Evolutionary conservation across 2,113 vertebrate species (phyloP), one percentile per base, ranked within the genome.

Genomic region (Meriones unguiculatus): DNA sequence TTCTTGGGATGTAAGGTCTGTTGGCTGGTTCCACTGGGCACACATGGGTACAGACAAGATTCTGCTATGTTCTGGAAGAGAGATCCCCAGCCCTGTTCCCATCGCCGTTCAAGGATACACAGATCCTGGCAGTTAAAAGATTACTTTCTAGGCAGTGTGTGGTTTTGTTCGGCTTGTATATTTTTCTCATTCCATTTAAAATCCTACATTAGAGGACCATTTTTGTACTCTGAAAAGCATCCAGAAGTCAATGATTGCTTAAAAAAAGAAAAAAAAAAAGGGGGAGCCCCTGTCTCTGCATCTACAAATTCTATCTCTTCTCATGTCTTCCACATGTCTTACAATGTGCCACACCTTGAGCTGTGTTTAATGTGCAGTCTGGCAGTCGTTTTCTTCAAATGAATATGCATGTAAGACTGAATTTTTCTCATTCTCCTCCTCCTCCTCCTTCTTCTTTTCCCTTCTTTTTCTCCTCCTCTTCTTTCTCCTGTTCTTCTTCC

Each of bases 11-110:
- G 41, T 57, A 64, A 75, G 82, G 57, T 59, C 93, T 3, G 8
- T n/a, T 4, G 0, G 2, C 70, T 7, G 17, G 12, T 0, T 24
- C 70, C 28, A 30, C 35, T 0, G 11, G 22, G 72, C 80, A 38
- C 81, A 32, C 76, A n/a, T 20, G 46, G 57, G 87, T 13, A 30
- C 22, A 8, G 57, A 72, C 35, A 14, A 3, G 28, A n/a, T 46
- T 22, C 64, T 50, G 84, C 30, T 1, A 30, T n/a, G 67, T 13
- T 38, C 41, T 41, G 41, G 41, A 41, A 41, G 41, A 3, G 41
- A 41, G 41, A 41, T 4, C 30, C 54, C 30, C 35, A 8, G 3
- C n/a, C 59, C 65, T 54, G 9, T 6, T 46, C 46, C 46, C 24
- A 24, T 2, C 24, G 41, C 35, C 32, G 25, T 54, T 86, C 41